Base-by-base conservation (phyloP, 2,113 vertebrate genomes). In the Ammodytes dubius region DNA sequence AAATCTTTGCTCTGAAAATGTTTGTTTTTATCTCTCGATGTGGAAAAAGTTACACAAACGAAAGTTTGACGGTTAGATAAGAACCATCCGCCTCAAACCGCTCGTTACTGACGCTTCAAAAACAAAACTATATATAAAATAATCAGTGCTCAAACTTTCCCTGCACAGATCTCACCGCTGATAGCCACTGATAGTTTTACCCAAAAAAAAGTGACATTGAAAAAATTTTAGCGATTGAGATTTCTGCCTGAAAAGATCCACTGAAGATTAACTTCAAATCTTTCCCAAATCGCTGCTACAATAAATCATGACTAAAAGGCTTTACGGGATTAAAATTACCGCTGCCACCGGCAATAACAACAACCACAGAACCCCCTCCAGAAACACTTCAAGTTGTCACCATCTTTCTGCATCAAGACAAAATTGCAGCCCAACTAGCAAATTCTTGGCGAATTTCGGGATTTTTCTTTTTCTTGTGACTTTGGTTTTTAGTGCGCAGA, bases 381-480 rank as follows among this genome's bases (percentile, higher is more conserved):
- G 60, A 1, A n/a, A 43, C 61, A 73, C 64, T 77, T 77, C 67
- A 83, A 59, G 63, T 60, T 85, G 75, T 85, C 79, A 13, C 67
- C 49, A 53, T 67, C 59, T 72, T 59, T 88, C 9, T 73, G 56
- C 74, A 54, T 78, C 70, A 71, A 75, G 74, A 78, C 59, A 46
- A n/a, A n/a, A n/a, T n/a, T n/a, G n/a, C n/a, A n/a, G n/a, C n/a
- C n/a, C n/a, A n/a, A n/a, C n/a, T n/a, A n/a, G n/a, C 52, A 49
- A 9, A 46, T 67, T 52, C 4, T 27, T n/a, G 14, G 19, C 27
- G 27, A 27, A 27, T 27, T 27, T 27, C 27, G 27, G 27, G 27
- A 27, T 27, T 27, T 27, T 27, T 27, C 27, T 27, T 27, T 27
- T 27, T 27, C 27, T 27, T 27, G 27, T 27, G 27, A 17, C 17